Evolutionary conservation across 2,797 vertebrate species (phyloP), one percentile per base, ranked within the genome.

Genomic region (Lepus oiostolus): DNA sequence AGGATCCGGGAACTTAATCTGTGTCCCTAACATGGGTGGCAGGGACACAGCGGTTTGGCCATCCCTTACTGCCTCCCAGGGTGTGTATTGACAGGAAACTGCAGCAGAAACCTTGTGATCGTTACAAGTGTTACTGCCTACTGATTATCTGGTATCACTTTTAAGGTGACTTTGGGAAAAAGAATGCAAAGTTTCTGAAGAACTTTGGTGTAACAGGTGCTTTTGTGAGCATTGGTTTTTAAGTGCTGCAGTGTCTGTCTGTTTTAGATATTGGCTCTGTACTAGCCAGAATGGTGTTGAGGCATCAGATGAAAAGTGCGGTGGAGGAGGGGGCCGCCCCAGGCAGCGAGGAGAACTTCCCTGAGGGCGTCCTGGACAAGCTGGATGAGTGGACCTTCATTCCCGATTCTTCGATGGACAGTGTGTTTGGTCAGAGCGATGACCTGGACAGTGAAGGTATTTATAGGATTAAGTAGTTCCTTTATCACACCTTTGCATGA

Each of bases 391-490:
- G 98, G 97, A 97, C 96, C 95, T 98, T 99, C 54, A 92, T 98
- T 79, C 99, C 99, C 7, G 98, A 98, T 22, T 97, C 97, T 47
- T 96, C 98, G 80, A 98, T 99, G 16, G 99, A 99, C 96, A 93
- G 96, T 85, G 96, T 99, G 86, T 98, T 99, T 85, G 96, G 97
- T 52, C 97, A 97, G 52, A 98, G 97, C 71, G 99, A 99, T 82
- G 99, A 99, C 92, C 76, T 99, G 95, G 99, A 99, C 97, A 99
- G 99, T 38, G 99, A 99, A 93, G 99, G 99, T 99, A 96, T 90
- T 85, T 91, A 9, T 47, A 47, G 42, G 42, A 47, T 47, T 47
- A 47, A 47, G 7, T 47, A 47, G 42, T 47, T 47, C 1, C 42
- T 47, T 47, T 47, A 47, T 47, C 8, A 47, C 42, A 47, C 42